A percentile compares a stretch with the other conserved stretches of the same genome.
Evolutionary conservation across 2,113 vertebrate species (phyloP).

Genomic region (Cacatua alba): DNA sequence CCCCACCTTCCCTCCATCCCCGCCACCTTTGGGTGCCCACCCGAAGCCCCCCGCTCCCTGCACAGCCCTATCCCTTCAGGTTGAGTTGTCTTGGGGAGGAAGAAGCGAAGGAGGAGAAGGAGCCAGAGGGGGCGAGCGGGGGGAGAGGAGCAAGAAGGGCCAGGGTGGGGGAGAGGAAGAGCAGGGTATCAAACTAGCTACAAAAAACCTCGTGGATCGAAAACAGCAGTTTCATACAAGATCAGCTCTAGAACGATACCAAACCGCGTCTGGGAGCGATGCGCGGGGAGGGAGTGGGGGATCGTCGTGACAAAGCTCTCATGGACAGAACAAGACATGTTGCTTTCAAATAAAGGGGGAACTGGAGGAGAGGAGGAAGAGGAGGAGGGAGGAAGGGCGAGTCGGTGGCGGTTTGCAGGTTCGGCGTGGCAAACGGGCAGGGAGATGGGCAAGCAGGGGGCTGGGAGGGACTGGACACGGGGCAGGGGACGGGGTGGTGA

Average conservation of each 20-base stretch:
- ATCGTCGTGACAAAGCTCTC: conserved; percentile 75
- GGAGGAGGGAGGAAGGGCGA: conserved; percentile 52
- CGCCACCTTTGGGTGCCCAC: background rate
- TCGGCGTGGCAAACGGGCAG: conserved; percentile 76
- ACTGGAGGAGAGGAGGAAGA: conserved; percentile 56
- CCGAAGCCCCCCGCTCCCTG: background rate
- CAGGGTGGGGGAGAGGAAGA: conserved; percentile 10
- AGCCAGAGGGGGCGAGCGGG: background rate
- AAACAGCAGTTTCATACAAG: conserved; percentile 55
- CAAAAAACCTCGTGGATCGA: conserved; percentile 28
- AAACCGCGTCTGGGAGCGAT: conserved; percentile 54
- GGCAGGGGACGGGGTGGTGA: conserved; percentile 76
- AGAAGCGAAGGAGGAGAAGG: conserved; percentile 45
- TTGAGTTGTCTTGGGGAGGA: conserved; percentile 78
- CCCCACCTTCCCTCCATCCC: background rate
- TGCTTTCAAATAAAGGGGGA: conserved; percentile 74
- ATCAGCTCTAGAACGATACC: conserved; percentile 33
- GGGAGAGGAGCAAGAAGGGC: conserved; percentile 15
- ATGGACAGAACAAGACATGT: conserved; percentile 85
- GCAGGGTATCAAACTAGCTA: conserved; percentile 58
- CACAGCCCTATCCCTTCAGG: conserved; percentile 74
- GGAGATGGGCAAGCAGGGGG: conserved; percentile 79
- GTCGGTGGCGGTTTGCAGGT: conserved; percentile 77
- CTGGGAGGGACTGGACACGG: conserved; percentile 76
- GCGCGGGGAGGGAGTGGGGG: conserved; percentile 68